Base-by-base conservation (phyloP, 2,113 vertebrate species). In the Columba janthina region DNA sequence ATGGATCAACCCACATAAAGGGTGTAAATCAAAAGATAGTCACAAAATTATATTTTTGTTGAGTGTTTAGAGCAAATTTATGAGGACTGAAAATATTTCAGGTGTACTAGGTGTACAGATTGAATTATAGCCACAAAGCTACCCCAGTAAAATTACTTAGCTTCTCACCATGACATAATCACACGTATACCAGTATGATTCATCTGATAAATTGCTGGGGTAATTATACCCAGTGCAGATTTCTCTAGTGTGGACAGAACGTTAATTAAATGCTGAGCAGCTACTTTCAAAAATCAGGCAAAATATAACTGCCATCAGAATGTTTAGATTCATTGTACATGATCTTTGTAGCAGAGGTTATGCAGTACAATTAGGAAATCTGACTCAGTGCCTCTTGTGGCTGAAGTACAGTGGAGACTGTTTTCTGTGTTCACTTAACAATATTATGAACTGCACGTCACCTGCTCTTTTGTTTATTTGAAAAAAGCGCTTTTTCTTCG, bases 181-280 rank as follows among this genome's bases (percentile, higher is more conserved):
- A 83, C 69, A 86, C 2, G 1, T 50, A 62, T 79, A 87, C 58
- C 20, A 58, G 76, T 95, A 54, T 96, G 94, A 97, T 69, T 96
- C 83, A 94, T 89, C 66, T 90, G 90, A 78, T 92, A 92, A 90
- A 96, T 94, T 94, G 78, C 61, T 72, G 38, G 56, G 32, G 46
- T 95, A 90, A 89, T 96, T 94, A 89, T 75, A 94, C 62, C 38
- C 54, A 72, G 65, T 73, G 66, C 86, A 93, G 54, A 78, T 90
- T 92, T 82, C 88, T 95, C 73, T 85, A 22, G 46, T 69, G 57
- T 92, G 86, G 90, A 92, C 93, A 89, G 86, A 94, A 50, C 83
- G 8, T 96, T 95, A 91, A 89, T 94, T 91, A 95, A 94, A 31
- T 70, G 58, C 58, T 82, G 46, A 92, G 62, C 57, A 82, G 62